These are phyloP conservation scores for Metridium senile DNA, from an alignment of 92 coral and sea anemone species.

Conservation along the genomic window DNA sequence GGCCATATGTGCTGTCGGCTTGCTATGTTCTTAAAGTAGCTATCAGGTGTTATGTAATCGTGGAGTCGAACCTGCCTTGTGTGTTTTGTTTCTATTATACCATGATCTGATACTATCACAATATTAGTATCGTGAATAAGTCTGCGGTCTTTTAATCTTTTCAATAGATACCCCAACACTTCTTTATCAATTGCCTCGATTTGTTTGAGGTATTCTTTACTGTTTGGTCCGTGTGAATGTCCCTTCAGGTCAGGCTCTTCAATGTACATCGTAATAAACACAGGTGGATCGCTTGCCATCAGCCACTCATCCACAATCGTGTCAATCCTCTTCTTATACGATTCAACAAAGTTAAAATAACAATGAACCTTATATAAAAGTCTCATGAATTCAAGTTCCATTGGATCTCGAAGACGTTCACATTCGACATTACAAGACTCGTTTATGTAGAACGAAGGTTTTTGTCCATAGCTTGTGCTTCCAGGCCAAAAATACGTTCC, in stretches of 20 bases:
- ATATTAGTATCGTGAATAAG: conserved; percentile 75
- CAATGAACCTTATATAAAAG: conserved; percentile 39
- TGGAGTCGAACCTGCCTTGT: conserved; percentile 65
- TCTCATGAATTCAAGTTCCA: conserved; percentile 35
- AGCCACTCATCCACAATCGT: conserved; percentile 68
- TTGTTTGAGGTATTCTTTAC: conserved; percentile 46
- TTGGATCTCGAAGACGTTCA: conserved; percentile 31
- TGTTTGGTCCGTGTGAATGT: conserved; percentile 64
- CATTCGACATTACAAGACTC: conserved; percentile 56
- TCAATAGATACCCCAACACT: conserved; percentile 71
- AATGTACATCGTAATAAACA: conserved; percentile 60
- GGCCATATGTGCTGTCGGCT: conserved; percentile 76
- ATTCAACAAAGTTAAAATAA: conserved; percentile 55
- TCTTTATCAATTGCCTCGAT: conserved; percentile 69
- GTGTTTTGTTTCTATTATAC: conserved; percentile 71
- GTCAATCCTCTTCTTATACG: conserved; percentile 70
- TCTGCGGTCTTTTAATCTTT: not conserved
- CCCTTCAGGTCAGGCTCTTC: conserved; percentile 70
- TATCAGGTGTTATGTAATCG: conserved; percentile 56
- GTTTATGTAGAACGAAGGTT: conserved; percentile 60
- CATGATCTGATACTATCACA: conserved; percentile 85
- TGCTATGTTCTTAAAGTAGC: conserved; percentile 56
- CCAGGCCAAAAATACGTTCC: conserved; percentile 95
- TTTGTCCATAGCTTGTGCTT: conserved; percentile 64
- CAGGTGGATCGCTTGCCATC: conserved; percentile 63